Conservation (phyloP, 2,797 vertebrate genomes). For the Phaenicophaeus curvirostris region DNA sequence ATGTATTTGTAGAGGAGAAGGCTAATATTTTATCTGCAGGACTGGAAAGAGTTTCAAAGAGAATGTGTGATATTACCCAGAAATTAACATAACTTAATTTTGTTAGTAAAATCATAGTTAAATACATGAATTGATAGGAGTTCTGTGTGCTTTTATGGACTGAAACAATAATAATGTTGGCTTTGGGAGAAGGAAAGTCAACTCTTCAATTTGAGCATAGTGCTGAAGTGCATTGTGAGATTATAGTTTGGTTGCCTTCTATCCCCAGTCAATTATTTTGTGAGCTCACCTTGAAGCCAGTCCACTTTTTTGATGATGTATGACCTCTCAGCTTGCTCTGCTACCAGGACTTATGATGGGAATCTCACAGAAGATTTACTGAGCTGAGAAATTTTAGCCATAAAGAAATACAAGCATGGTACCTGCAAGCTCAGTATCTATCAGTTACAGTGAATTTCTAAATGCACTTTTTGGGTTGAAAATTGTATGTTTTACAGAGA, state of each 20-base stretch:
- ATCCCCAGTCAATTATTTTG: neutral
- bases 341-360: neutral
- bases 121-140: neutral
- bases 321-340: neutral
- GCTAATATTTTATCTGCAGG: neutral
- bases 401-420: neutral
- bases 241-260: neutral
- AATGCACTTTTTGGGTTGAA: neutral
- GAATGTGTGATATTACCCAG: neutral
- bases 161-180: neutral
- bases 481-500: neutral
- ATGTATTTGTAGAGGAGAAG: neutral
- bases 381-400: neutral
- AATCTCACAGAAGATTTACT: conserved; percentile 13
- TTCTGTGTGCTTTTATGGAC: neutral
- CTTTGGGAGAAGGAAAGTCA: neutral
- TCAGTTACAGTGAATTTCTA: neutral
- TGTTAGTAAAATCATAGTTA: neutral
- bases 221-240: neutral
- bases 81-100: neutral
- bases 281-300: neutral
- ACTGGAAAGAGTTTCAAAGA: neutral
- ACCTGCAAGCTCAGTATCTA: neutral
- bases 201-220: neutral
- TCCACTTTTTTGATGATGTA: neutral